Base-by-base conservation (phyloP, 2,888 invertebrate genomes). In the Rhyacophila evoluta region DNA sequence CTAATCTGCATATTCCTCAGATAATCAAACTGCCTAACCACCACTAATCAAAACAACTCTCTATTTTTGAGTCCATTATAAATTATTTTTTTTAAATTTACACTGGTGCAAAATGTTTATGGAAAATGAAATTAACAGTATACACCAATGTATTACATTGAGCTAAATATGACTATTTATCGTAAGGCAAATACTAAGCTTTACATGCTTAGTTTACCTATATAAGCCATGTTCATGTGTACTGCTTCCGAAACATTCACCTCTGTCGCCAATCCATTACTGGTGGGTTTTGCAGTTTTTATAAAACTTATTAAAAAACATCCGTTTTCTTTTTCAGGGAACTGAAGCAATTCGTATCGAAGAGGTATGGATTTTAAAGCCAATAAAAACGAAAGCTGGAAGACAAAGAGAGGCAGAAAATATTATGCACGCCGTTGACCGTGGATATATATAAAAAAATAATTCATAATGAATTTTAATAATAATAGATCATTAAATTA, bases 361-460 rank as follows among this genome's bases (percentile, higher is more conserved):
- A 27, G 91, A 92, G 78, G 88, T 94, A 1, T 94, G 93, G 94
- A 88, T 88, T 78, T 83, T 94, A 0, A 85, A 87, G 36, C 92
- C 92, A 0, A 91, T 94, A 77, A 89, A 91, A 83, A 89, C 91
- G 0, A 87, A 91, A 81, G 89, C 88, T 15, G 92, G 92, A 5
- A 88, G 93, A 25, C 86, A 89, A 41, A 87, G 93, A 55, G 88
- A 94, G 70, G 93, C 94, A 0, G 90, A 92, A 81, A 88, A 93
- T 28, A 88, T 94, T 6, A 91, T 92, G 38, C 92, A 93, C 84
- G 92, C 92, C 39, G 91, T 93, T 0, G 92, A 94, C 83, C 88
- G 88, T 81, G 92, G 91, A 8, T 94, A 91, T 83, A 88, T 92
- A 86, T 91, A 86, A 85, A 38, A 55, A 28, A 28, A 8, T 19